Percentiles rank a stretch among this genome's conserved stretches.
phyloP scores from a whole-genome alignment of 2,888 invertebrate genomes.

The Aquatica leii region DNA sequence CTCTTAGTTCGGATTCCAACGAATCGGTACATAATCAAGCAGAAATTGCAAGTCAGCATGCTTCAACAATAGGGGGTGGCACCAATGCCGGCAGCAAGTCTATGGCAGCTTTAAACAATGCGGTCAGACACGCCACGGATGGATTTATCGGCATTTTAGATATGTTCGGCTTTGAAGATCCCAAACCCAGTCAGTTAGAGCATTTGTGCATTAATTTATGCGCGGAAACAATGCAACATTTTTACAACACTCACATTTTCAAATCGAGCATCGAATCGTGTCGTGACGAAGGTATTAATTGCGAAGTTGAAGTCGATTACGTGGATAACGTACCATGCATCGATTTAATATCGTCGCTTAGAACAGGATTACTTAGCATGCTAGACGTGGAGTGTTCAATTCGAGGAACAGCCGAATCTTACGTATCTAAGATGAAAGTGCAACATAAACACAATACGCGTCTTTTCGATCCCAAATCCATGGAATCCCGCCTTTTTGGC shows the following conservation, averaged over 20 bases:
- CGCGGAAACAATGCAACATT: constrained; percentile 97
- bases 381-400: constrained; percentile 92
- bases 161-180: constrained; percentile 97
- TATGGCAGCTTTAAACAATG: constrained; percentile 91
- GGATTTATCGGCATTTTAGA: constrained; percentile 95
- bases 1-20: constrained; percentile 90
- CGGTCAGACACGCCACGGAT: constrained; percentile 91
- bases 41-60: constrained; percentile 85
- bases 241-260: constrained; percentile 96
- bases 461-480: constrained; percentile 79
- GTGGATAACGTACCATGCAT: constrained; percentile 96
- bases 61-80: constrained; percentile 79
- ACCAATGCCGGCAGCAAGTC: constrained; percentile 83
- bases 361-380: constrained; percentile 90
- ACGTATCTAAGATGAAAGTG: constrained; percentile 80
- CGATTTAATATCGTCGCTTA: constrained; percentile 91
- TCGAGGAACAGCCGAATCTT: constrained; percentile 79
- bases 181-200: constrained; percentile 88
- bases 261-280: constrained; percentile 94
- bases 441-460: constrained; percentile 86
- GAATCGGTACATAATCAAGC: constrained; percentile 90
- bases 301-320: constrained; percentile 91
- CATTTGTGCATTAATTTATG: constrained; percentile 95
- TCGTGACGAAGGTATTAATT: constrained; percentile 89
- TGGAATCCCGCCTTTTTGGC: constrained; percentile 83